Evolutionary conservation across 2,888 invertebrate genomes (phyloP).

Genomic region (Sarcophaga carnaria): DNA sequence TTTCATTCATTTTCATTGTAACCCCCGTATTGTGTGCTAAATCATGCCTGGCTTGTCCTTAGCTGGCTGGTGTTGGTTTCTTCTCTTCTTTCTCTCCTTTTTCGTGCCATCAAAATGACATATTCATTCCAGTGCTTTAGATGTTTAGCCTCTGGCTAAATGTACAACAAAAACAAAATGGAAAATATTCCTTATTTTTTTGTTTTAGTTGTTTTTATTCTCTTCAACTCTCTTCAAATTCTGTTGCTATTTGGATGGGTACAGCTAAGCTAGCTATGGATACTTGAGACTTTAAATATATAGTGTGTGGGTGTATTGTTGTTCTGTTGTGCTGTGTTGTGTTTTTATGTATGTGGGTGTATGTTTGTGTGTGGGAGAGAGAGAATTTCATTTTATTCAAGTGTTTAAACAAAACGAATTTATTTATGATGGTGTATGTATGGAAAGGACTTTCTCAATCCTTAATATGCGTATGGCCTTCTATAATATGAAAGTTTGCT

Average conservation of each 20-base stretch:
- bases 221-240: background rate
- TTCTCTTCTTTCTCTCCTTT: background rate
- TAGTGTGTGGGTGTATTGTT: background rate
- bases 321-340: no score
- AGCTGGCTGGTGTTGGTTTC: conserved; percentile 32
- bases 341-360: background rate
- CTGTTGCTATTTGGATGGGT: background rate
- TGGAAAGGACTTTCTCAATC: background rate
- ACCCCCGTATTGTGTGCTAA: conserved; percentile 51
- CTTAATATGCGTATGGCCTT: conserved; percentile 37
- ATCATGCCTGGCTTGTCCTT: conserved; percentile 56
- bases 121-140: conserved; percentile 41
- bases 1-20: background rate
- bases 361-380: background rate
- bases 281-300: conserved; percentile 58
- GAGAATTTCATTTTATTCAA: conserved; percentile 51
- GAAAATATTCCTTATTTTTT: conserved; percentile 22
- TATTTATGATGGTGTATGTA: conserved; percentile 14
- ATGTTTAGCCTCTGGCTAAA: conserved; percentile 54
- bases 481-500: background rate
- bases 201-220: background rate
- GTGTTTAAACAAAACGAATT: conserved; percentile 50
- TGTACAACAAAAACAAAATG: conserved; percentile 28
- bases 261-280: conserved; percentile 3
- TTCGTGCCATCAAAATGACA: conserved; percentile 51